These are phyloP conservation scores for Nomada hirtipes DNA, from an alignment of 2,888 invertebrate genomes.

Conservation along the genomic window DNA sequence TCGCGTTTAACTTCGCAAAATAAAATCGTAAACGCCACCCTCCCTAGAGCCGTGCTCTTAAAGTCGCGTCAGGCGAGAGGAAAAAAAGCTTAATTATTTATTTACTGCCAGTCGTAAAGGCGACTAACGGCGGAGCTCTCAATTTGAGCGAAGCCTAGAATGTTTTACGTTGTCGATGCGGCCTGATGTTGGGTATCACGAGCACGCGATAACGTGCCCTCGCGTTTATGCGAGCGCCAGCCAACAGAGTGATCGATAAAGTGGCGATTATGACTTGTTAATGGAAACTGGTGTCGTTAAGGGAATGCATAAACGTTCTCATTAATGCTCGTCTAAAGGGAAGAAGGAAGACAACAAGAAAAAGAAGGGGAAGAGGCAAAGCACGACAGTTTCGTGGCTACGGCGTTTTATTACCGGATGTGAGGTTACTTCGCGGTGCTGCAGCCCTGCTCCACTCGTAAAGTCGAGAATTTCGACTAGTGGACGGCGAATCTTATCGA, in stretches of 20 bases:
- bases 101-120: conserved; percentile 66
- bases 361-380: background rate
- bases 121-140: conserved; percentile 13
- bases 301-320: conserved; percentile 57
- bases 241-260: conserved; percentile 61
- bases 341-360: background rate
- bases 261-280: conserved; percentile 67
- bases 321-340: conserved; percentile 37
- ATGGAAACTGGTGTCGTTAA: conserved; percentile 65
- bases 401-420: conserved; percentile 59
- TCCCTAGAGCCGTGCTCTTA: conserved; percentile 37
- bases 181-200: background rate
- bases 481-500: conserved; percentile 24
- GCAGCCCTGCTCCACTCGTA: conserved; percentile 43
- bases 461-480: conserved; percentile 48
- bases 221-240: conserved; percentile 16
- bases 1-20: conserved; percentile 18
- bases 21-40: conserved; percentile 41
- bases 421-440: conserved; percentile 32
- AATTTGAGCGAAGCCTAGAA: conserved; percentile 5
- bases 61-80: background rate
- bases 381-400: conserved; percentile 24
- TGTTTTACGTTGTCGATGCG: conserved; percentile 30
- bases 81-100: conserved; percentile 65
- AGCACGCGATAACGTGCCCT: conserved; percentile 29